Percentiles rank a stretch among this genome's conserved stretches.
These are phyloP conservation scores for Athene noctua DNA, from an alignment of 2,113 vertebrate genomes.

Conservation along the genomic window DNA sequence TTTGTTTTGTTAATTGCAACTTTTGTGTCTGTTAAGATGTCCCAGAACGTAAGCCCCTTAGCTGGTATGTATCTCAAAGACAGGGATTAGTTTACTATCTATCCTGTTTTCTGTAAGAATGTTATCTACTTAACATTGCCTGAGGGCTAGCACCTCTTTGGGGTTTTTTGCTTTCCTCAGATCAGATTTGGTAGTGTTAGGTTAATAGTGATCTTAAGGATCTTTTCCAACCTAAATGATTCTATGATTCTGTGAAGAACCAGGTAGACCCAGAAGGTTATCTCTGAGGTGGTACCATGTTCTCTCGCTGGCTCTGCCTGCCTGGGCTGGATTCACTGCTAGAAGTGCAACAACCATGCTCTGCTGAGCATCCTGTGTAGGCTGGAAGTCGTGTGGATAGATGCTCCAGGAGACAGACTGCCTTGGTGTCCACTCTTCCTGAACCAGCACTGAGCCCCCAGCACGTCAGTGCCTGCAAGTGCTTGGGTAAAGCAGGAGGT, in stretches of 20 bases:
- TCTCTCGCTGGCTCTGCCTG: not conserved
- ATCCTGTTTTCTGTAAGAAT: too few species aligned
- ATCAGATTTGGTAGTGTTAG: not conserved
- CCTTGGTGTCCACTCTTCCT: not conserved
- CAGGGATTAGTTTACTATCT: too few species aligned
- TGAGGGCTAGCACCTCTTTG: too few species aligned
- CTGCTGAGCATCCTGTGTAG: not conserved
- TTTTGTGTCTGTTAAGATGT: too few species aligned
- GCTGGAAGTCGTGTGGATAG: not conserved
- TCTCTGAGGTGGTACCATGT: not conserved
- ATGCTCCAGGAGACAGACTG: not conserved
- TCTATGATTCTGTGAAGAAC: not conserved
- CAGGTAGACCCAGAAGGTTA: not conserved
- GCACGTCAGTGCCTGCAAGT: accelerated
- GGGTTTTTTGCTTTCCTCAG: too few species aligned
- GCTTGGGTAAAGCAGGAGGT: not conserved
- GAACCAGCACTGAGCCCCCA: not conserved
- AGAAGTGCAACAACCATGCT: not conserved
- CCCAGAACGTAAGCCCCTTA: too few species aligned
- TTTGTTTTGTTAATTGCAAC: too few species aligned
- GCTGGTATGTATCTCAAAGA: too few species aligned
- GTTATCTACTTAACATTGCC: too few species aligned
- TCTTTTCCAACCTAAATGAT: not conserved
- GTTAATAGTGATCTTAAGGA: not conserved
- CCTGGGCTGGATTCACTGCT: not conserved